Evolutionary conservation across 2,113 vertebrate species (phyloP).

Genomic region (Anarrhichthys ocellatus): DNA sequence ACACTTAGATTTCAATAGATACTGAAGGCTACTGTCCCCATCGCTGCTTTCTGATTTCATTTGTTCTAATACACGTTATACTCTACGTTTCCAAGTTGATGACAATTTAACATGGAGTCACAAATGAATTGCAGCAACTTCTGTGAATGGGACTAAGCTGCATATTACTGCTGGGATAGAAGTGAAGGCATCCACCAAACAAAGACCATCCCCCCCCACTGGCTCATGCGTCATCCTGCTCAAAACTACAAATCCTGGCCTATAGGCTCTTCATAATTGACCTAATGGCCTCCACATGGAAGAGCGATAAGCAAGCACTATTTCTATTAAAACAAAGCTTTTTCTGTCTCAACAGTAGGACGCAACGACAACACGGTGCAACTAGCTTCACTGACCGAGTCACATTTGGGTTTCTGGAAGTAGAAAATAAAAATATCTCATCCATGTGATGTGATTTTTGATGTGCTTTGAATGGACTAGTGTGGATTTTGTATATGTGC

Average conservation of each 20-base stretch:
- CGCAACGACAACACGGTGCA: conserved; percentile 58
- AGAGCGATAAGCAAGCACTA: conserved; percentile 78
- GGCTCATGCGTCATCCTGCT: conserved; percentile 71
- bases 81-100: background rate
- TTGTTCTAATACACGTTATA: background rate
- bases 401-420: conserved; percentile 6
- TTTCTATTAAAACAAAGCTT: conserved; percentile 83
- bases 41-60: background rate
- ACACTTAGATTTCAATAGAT: background rate
- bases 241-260: conserved; percentile 59
- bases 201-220: conserved; percentile 56
- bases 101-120: background rate
- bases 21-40: background rate
- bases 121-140: background rate
- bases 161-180: conserved; percentile 23
- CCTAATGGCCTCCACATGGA: conserved; percentile 88
- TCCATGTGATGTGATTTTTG: background rate
- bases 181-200: conserved; percentile 37
- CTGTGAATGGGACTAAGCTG: background rate
- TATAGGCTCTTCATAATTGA: conserved; percentile 83
- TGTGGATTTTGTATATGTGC: conserved; percentile 60
- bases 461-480: conserved; percentile 36
- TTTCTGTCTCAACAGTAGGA: conserved; percentile 75
- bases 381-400: background rate
- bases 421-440: background rate